Evolutionary conservation across 2,888 invertebrate genomes (phyloP), one percentile per base, ranked within the genome.

Genomic region (Teleogryllus oceanicus): DNA sequence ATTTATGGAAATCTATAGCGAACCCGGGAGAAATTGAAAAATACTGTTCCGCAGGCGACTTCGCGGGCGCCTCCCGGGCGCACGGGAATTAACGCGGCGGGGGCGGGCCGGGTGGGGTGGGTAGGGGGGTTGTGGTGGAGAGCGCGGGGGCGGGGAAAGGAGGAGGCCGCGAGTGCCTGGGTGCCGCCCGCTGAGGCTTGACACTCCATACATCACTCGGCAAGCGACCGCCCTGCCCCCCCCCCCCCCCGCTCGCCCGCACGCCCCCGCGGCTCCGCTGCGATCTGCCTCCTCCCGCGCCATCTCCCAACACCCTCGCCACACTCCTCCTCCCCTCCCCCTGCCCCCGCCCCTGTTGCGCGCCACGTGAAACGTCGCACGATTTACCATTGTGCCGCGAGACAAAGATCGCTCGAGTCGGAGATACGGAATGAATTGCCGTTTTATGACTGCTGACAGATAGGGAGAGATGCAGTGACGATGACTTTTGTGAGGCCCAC

Each of bases 141-240:
- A 16, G 8, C 4, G 62, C 62, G n/a, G n/a, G 62, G 62, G 8
- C 4, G 62, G 62, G 62, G 13, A 62, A 8, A 16, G 16, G 13
- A 4, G 13, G 62, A 62, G 62, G n/a, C 62, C 16, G 62, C 16
- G 62, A n/a, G 62, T 13, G n/a, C 62, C 16, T 18, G 62, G 62
- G 62, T n/a, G 62, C 37, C 16, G 62, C 62, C 62, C 62, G 62
- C 62, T 62, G 62, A 62, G 62, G 62, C 62, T 8, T 62, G 62
- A 62, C 62, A 62, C 62, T 62, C n/a, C 62, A 62, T 62, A n/a
- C 62, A 62, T 62, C 62, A 62, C 62, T 62, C 62, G 62, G 62
- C 62, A n/a, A 62, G n/a, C 62, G 62, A 4, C 62, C 62, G 16
- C 16, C 62, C 62, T 8, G 13, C 62, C 16, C 13, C 62, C 62